A percentile compares a stretch with the other conserved stretches of the same genome.
Evolutionary conservation across 2,113 vertebrate species (phyloP).

Genomic region (Ardeotis arabs): DNA sequence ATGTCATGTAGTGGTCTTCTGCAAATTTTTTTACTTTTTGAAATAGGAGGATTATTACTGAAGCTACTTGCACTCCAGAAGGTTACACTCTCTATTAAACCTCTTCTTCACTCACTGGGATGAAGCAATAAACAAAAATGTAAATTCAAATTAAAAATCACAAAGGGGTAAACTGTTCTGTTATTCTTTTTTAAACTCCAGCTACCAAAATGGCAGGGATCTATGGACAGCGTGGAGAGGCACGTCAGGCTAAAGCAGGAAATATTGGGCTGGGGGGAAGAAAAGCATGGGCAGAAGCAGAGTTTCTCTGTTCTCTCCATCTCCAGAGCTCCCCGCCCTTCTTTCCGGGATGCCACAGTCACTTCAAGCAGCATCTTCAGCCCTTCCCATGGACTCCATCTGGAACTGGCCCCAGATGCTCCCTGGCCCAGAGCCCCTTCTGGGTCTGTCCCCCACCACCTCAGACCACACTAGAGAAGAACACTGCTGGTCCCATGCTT

Average conservation of each 20-base stretch:
- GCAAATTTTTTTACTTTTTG: neutral
- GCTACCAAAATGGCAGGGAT: neutral
- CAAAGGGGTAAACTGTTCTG: neutral
- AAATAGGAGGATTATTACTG: neutral
- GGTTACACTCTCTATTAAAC: neutral
- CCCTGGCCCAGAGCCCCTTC: neutral
- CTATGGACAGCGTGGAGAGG: fast-evolving
- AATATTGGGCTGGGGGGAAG: neutral
- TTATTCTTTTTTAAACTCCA: neutral
- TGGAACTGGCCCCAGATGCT: neutral
- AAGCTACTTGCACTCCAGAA: neutral
- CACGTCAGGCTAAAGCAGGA: neutral
- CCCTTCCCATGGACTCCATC: neutral
- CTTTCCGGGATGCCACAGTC: neutral
- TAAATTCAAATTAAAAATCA: neutral
- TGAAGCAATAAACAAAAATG: neutral
- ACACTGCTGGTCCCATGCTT: neutral
- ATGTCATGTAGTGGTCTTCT: neutral
- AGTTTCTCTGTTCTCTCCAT: neutral
- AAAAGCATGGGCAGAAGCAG: neutral
- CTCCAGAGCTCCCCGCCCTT: neutral
- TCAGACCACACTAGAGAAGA: neutral
- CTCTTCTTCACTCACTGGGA: neutral
- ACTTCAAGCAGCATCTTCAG: neutral
- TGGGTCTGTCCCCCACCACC: neutral